These are phyloP conservation scores for Charina bottae DNA, from an alignment of 2,113 vertebrate species.

Conservation along the genomic window DNA sequence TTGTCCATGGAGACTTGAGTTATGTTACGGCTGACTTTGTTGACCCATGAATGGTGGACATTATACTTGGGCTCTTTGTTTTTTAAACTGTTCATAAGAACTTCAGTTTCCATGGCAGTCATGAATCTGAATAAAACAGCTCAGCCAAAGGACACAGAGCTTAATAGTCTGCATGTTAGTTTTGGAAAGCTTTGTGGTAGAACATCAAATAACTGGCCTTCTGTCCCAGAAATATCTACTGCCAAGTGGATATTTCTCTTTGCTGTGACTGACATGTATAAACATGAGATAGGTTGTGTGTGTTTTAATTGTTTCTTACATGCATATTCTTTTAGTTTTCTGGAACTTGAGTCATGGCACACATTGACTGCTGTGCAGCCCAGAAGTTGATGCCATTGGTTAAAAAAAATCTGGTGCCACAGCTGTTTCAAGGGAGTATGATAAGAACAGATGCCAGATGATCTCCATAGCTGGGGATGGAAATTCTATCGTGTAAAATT, in stretches of 20 bases:
- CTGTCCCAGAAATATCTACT: slow-evolving; percentile 15
- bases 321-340: background rate
- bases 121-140: slow-evolving; percentile 15
- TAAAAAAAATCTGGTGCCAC: background rate
- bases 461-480: background rate
- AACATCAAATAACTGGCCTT: slow-evolving; percentile 27
- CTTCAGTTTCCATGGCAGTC: slow-evolving; percentile 33
- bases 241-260: slow-evolving; percentile 11
- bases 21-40: background rate
- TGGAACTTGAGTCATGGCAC: background rate
- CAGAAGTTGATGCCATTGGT: background rate
- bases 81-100: slow-evolving; percentile 16
- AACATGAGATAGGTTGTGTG: background rate
- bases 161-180: slow-evolving; percentile 14
- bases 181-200: slow-evolving; percentile 41
- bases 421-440: background rate
- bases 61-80: slow-evolving; percentile 40
- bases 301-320: slow-evolving; percentile 2
- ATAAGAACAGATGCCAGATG: background rate
- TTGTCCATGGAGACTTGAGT: slow-evolving; percentile 47
- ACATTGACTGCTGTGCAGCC: background rate
- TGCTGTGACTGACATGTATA: accelerated
- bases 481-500: background rate
- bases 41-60: slow-evolving; percentile 35
- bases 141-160: slow-evolving; percentile 8